Conservation (phyloP, 2,888 invertebrate genomes). For the Sylvicola fuscatus region DNA sequence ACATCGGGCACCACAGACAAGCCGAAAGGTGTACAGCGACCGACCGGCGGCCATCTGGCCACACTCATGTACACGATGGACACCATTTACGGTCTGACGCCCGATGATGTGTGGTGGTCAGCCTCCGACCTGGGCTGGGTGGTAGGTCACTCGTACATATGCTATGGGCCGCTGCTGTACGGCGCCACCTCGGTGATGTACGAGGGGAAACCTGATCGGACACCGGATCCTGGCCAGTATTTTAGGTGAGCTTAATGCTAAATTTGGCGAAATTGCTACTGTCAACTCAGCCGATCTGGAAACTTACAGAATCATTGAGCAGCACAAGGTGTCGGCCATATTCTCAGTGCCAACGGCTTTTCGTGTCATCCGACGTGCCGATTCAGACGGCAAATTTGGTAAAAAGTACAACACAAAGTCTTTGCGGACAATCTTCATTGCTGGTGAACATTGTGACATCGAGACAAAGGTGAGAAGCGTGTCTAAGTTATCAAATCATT, state of each 20-base stretch:
- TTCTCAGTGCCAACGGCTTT: slow-evolving; percentile 86
- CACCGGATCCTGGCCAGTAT: slow-evolving; percentile 81
- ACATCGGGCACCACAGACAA: slow-evolving; percentile 73
- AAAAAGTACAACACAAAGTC: slow-evolving; percentile 49
- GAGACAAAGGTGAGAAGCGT: slow-evolving; percentile 52
- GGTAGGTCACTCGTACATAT: slow-evolving; percentile 87
- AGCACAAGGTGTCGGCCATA: slow-evolving; percentile 65
- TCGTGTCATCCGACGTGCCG: slow-evolving; percentile 63
- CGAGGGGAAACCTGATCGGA: slow-evolving; percentile 88
- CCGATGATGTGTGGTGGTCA: slow-evolving; percentile 75
- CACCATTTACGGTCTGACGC: slow-evolving; percentile 55
- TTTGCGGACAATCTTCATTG: slow-evolving; percentile 54
- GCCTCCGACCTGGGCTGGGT: slow-evolving; percentile 85
- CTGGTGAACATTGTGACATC: slow-evolving; percentile 85
- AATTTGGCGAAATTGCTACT: no score
- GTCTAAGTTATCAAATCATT: no score
- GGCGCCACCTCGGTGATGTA: slow-evolving; percentile 64
- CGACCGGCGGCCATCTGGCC: slow-evolving; percentile 75
- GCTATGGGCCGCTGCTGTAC: slow-evolving; percentile 70
- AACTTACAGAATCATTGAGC: slow-evolving; percentile 71
- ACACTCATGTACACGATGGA: slow-evolving; percentile 70
- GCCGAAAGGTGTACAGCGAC: slow-evolving; percentile 62
- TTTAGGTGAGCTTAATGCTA: slow-evolving; percentile 62
- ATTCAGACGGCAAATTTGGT: slow-evolving; percentile 48
- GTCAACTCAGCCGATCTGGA: no score